A percentile compares a stretch with the other conserved stretches of the same genome.
phyloP scores from a whole-genome alignment of 2,797 vertebrate genomes.

The Serranus cabrilla region DNA sequence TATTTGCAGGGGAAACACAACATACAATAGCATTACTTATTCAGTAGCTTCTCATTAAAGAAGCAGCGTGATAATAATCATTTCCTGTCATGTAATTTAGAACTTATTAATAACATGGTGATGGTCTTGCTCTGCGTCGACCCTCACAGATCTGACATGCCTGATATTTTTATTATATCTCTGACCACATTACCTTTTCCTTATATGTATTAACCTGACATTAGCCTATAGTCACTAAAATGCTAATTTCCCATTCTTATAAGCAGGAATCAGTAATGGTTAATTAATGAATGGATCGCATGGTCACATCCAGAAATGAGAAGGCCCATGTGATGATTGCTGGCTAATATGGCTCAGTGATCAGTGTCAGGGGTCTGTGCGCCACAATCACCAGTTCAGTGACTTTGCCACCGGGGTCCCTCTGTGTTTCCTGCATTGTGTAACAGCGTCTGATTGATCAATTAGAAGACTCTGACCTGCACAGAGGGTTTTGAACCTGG shows the following conservation, averaged over 20 bases:
- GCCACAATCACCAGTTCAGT: slow-evolving; percentile 61
- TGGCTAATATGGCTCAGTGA: slow-evolving; percentile 55
- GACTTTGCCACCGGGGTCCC: slow-evolving; percentile 31
- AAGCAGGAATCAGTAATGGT: slow-evolving; percentile 37
- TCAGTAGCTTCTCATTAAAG: slow-evolving; percentile 42
- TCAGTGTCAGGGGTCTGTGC: slow-evolving; percentile 61
- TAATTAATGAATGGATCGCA: slow-evolving; percentile 59
- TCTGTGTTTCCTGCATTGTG: slow-evolving; percentile 44
- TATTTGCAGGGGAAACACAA: slow-evolving; percentile 26
- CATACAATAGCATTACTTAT: slow-evolving; percentile 42
- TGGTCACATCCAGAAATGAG: slow-evolving; percentile 61
- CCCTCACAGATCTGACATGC: slow-evolving; percentile 14
- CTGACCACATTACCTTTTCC: slow-evolving; percentile 1
- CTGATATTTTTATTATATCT: neutral
- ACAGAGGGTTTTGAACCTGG: slow-evolving; percentile 47
- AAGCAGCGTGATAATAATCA: slow-evolving; percentile 20
- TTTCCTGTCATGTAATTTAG: slow-evolving; percentile 31
- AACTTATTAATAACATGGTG: slow-evolving; percentile 12
- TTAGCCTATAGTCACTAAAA: slow-evolving; percentile 44
- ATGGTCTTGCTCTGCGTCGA: slow-evolving; percentile 21
- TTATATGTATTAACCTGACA: slow-evolving; percentile 31
- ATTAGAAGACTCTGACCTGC: slow-evolving; percentile 67
- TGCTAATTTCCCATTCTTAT: slow-evolving; percentile 49
- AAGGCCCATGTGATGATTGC: slow-evolving; percentile 44
- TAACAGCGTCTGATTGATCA: slow-evolving; percentile 72